A percentile compares a stretch with the other conserved stretches of the same genome.
These are phyloP conservation scores for Eristalis tenax DNA, from an alignment of 2,888 invertebrate species.

Conservation along the genomic window DNA sequence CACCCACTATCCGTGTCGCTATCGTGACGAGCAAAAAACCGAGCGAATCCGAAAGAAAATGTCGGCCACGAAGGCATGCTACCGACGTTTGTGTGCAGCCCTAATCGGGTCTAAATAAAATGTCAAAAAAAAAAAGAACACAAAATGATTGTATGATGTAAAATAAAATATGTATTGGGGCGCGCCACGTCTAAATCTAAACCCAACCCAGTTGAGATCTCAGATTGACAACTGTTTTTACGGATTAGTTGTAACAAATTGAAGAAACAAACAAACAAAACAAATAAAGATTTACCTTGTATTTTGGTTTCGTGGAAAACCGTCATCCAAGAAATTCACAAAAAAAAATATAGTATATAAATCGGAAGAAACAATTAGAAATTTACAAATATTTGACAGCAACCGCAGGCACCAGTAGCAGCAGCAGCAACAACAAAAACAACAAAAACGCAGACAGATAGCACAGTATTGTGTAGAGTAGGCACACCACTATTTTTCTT, in stretches of 20 bases:
- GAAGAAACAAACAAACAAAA: not conserved
- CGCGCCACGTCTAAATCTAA: slow-evolving; percentile 57
- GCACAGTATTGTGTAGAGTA: slow-evolving; percentile 28
- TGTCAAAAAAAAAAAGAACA: not conserved
- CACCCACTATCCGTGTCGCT: not conserved
- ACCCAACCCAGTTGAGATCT: not conserved
- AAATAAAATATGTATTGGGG: slow-evolving; percentile 47
- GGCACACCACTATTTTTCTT: slow-evolving; percentile 34
- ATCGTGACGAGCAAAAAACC: not conserved
- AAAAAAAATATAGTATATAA: not conserved
- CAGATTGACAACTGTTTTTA: not conserved
- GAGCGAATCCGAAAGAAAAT: slow-evolving; percentile 15
- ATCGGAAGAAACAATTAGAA: slow-evolving; percentile 11
- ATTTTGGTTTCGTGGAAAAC: slow-evolving; percentile 46
- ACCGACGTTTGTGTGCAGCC: not conserved
- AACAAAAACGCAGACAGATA: slow-evolving; percentile 33
- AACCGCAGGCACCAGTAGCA: slow-evolving; percentile 8
- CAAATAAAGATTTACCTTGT: slow-evolving; percentile 46
- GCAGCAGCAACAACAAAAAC: slow-evolving; percentile 33
- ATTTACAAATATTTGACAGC: slow-evolving; percentile 41
- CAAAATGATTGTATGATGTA: not conserved
- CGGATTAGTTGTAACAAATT: not conserved
- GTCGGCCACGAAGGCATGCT: slow-evolving; percentile 21
- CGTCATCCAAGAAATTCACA: slow-evolving; percentile 41
- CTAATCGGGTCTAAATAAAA: not conserved